Base-by-base conservation (phyloP, 2,113 vertebrate species). In the Chaetorhynchus papuensis region DNA sequence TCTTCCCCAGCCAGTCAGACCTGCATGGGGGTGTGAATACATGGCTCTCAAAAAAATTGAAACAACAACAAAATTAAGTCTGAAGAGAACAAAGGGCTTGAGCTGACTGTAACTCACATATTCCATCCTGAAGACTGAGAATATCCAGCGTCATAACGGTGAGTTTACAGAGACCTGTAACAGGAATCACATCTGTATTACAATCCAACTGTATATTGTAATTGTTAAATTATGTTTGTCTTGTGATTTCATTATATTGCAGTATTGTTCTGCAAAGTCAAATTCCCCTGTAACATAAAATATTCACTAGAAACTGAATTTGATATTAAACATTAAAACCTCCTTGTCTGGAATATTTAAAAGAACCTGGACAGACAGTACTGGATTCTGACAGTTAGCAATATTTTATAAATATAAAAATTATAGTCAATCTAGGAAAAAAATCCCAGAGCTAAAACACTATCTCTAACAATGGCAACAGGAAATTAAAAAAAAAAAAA, bases 61-160 rank as follows among this genome's bases (percentile, higher is more conserved):
- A 35, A 49, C 66, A 75, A 0, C 2, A 56, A 11, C 6, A 68
- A 60, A 83, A 77, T n/a, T 3, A 60, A 18, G 8, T 47, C 37
- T 74, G 30, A 84, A 81, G 10, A 70, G 4, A 68, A 4, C 19
- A 74, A 74, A 2, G 1, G 6, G 5, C 15, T 70, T 87, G 45
- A 90, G 13, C 15, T 53, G 39, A 2, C 6, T 90, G 56, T 60
- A 65, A 31, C 4, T 47, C 3, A 28, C 1, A 0, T 56, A 9
- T 41, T 64, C 7, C 13, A 44, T 86, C 56, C 17, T 33, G 12
- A 50, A 60, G 15, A 47, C 49, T 63, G 33, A 83, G 9, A 30
- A 61, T 19, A 56, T 5, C 14, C 31, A 71, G 7, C 13, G 41
- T 9, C 1, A 0, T 27, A 49, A 37, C 13, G 11, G 11, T 18